Conservation (phyloP, 2,888 invertebrate genomes). For the Chymomyza caudatula region DNA sequence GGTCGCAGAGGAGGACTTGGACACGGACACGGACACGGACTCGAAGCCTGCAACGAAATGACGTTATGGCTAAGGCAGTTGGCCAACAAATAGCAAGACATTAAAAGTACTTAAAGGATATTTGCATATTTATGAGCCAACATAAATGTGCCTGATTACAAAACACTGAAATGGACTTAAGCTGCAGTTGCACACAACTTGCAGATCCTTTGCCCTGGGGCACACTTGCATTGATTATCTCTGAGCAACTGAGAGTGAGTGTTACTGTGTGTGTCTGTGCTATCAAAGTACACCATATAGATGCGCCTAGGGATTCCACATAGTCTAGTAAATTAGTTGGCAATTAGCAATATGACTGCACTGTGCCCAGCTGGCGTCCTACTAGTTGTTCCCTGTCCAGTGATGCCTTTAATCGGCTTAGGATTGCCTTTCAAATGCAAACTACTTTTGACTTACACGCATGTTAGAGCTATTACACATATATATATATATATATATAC, state of each 20-base stretch:
- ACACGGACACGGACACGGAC: conserved; percentile 1
- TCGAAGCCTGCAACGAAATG: conserved; percentile 6
- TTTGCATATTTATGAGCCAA: conserved; percentile 73
- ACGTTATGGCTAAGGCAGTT: background rate
- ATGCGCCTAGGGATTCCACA: background rate
- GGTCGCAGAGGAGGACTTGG: conserved; percentile 2
- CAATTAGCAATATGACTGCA: conserved; percentile 43
- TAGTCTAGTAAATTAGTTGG: conserved; percentile 46
- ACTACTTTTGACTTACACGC: background rate
- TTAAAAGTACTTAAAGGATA: conserved; percentile 74
- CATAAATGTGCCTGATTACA: conserved; percentile 69
- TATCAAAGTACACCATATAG: background rate
- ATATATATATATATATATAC: background rate
- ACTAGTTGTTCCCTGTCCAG: background rate
- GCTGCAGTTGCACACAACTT: background rate
- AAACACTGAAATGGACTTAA: conserved; percentile 7
- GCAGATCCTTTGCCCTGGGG: background rate
- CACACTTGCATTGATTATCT: background rate
- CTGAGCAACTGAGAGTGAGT: background rate
- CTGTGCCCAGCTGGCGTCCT: background rate
- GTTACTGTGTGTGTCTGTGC: background rate
- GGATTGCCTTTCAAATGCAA: background rate
- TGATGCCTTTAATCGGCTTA: background rate
- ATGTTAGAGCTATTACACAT: background rate
- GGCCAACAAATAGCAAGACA: conserved; percentile 64